Evolutionary conservation across 2,888 invertebrate species (phyloP).

Genomic region (Metallyticus violacea): DNA sequence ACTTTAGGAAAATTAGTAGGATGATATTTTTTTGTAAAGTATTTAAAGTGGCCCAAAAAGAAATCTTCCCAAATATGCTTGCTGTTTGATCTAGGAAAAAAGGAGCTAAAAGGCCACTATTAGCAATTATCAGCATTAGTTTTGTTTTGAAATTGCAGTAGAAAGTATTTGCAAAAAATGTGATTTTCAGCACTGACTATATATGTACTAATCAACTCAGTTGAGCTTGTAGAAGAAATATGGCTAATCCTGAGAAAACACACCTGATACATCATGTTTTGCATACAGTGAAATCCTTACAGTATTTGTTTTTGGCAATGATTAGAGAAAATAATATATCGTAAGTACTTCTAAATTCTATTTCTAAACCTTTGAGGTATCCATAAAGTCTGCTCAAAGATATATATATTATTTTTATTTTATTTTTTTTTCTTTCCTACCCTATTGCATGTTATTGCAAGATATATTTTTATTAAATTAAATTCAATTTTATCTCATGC

Average conservation of each 20-base stretch:
- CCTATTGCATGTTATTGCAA: too few species aligned
- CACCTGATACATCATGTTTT: neutral
- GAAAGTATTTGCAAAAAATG: neutral
- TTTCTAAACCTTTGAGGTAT: too few species aligned
- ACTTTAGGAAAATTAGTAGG: neutral
- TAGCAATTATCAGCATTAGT: neutral
- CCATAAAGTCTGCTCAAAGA: too few species aligned
- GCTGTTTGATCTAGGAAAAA: constrained; percentile 5
- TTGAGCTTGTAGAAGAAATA: neutral
- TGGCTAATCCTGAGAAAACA: neutral
- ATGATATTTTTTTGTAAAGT: neutral
- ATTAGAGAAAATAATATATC: too few species aligned
- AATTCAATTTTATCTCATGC: too few species aligned
- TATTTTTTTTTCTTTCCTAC: too few species aligned
- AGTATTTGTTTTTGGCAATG: neutral
- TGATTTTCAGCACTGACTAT: neutral
- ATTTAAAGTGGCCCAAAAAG: neutral
- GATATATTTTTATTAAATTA: too few species aligned
- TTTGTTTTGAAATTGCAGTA: neutral
- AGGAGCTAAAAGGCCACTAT: neutral
- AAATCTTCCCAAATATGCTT: constrained; percentile 25
- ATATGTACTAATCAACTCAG: neutral
- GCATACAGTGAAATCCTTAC: neutral
- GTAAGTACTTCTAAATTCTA: too few species aligned
- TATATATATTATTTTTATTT: too few species aligned